phyloP scores from a whole-genome alignment of 2,113 vertebrate species.

The Prochilodus magdalenae region DNA sequence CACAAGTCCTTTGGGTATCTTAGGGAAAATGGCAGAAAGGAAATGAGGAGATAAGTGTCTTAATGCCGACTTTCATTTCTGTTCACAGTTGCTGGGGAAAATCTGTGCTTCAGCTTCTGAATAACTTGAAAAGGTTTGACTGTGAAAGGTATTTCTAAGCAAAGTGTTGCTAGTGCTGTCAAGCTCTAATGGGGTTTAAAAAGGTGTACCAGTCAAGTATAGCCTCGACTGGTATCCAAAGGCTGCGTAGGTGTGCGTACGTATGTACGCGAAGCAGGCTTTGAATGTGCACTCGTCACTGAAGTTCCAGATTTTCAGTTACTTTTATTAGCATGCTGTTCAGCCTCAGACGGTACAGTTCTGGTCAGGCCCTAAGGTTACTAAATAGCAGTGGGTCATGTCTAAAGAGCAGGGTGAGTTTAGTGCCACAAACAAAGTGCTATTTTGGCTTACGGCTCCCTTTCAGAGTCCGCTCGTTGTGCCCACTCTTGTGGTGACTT shows the following conservation, averaged over 20 bases:
- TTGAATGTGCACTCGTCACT: not conserved
- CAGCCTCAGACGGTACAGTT: constrained; percentile 60
- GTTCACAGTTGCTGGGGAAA: not conserved
- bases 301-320: constrained; percentile 3
- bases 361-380: constrained; percentile 47
- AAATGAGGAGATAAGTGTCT: not conserved
- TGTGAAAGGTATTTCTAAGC: constrained; percentile 21
- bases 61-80: not conserved
- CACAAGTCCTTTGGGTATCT: not conserved
- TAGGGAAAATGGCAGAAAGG: not conserved
- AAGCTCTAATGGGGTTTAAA: not conserved
- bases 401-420: constrained; percentile 61
- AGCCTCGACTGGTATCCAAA: not conserved
- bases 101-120: not conserved
- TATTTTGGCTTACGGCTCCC: constrained; percentile 54
- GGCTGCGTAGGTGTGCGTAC: constrained; percentile 59
- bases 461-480: constrained; percentile 29
- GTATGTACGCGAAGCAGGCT: constrained; percentile 38
- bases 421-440: constrained; percentile 53
- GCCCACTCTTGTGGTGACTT: constrained; percentile 61
- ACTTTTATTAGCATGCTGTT: constrained; percentile 66
- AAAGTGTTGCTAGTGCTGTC: constrained; percentile 16
- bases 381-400: constrained; percentile 45
- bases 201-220: not conserved
- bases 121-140: constrained; percentile 11